Evolutionary conservation across 2,113 vertebrate species (phyloP).

Genomic region (Otus sunia): DNA sequence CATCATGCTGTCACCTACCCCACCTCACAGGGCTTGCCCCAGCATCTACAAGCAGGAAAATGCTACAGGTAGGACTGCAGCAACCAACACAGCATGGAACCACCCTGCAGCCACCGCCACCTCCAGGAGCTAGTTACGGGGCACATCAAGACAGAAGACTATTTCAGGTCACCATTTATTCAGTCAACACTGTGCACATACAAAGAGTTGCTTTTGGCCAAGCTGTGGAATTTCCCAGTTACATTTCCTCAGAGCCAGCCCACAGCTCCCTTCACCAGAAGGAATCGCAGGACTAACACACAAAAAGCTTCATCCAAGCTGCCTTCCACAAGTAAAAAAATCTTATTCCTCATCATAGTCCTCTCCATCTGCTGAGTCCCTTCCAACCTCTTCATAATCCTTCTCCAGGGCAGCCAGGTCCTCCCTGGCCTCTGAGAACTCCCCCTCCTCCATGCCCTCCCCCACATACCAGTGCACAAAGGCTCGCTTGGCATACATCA

Average conservation of each 20-base stretch:
- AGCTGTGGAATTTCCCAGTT: background rate
- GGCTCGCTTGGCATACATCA: slow-evolving; percentile 57
- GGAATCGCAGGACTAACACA: accelerated
- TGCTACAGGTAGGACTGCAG: background rate
- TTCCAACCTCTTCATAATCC: background rate
- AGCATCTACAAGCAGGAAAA: background rate
- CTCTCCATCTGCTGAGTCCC: background rate
- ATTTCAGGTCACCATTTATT: background rate
- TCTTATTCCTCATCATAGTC: background rate
- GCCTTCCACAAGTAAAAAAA: background rate
- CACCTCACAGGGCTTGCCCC: background rate
- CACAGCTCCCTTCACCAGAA: too few species aligned
- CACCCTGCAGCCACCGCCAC: too few species aligned
- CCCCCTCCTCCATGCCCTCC: slow-evolving; percentile 60
- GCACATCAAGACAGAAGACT: background rate
- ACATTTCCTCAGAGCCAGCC: background rate
- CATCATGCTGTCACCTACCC: too few species aligned
- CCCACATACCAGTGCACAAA: slow-evolving; percentile 60
- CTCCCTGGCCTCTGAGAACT: slow-evolving; percentile 44
- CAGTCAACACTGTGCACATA: background rate
- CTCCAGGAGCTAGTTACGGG: accelerated
- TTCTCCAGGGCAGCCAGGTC: slow-evolving; percentile 18
- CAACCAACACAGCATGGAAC: background rate
- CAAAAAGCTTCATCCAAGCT: background rate
- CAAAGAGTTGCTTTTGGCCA: background rate